Evolutionary conservation across 2,113 vertebrate species (phyloP).

Genomic region (Phaetusa simplex): DNA sequence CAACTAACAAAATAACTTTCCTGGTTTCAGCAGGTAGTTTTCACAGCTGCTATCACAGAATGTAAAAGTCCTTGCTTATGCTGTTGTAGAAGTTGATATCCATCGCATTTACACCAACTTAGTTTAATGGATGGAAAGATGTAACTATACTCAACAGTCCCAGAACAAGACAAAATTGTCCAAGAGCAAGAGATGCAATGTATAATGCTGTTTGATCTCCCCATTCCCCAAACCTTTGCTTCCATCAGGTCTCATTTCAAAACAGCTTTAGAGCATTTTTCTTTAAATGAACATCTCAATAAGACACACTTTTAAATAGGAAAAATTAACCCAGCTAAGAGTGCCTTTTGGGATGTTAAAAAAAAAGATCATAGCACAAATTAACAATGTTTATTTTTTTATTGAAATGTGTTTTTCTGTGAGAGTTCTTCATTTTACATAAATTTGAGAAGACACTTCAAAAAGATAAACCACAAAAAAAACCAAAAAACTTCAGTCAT

Average conservation of each 20-base stretch:
- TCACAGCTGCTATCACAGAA: not conserved
- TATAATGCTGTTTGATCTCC: not conserved
- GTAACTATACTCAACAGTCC: not conserved
- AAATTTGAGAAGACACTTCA: not conserved
- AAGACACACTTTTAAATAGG: not conserved
- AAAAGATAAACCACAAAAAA: not conserved
- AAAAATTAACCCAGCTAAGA: not conserved
- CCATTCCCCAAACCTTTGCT: not conserved
- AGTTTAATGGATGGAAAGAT: not conserved
- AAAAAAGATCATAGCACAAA: not conserved
- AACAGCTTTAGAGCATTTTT: not conserved
- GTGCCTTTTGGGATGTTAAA: not conserved
- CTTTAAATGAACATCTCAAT: not conserved
- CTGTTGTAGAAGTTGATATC: not conserved
- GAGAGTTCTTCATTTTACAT: not conserved
- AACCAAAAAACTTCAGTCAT: rapidly evolving
- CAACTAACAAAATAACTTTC: not conserved
- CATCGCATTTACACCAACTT: not conserved
- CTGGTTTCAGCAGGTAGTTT: not conserved
- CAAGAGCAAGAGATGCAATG: not conserved
- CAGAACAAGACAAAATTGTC: not conserved
- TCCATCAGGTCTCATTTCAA: not conserved
- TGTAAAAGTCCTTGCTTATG: not conserved
- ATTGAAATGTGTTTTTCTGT: not conserved
- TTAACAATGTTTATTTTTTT: not conserved